Evolutionary conservation across 2,888 invertebrate species (phyloP), one percentile per base, ranked within the genome.

Genomic region (Drosophila infuscata): DNA sequence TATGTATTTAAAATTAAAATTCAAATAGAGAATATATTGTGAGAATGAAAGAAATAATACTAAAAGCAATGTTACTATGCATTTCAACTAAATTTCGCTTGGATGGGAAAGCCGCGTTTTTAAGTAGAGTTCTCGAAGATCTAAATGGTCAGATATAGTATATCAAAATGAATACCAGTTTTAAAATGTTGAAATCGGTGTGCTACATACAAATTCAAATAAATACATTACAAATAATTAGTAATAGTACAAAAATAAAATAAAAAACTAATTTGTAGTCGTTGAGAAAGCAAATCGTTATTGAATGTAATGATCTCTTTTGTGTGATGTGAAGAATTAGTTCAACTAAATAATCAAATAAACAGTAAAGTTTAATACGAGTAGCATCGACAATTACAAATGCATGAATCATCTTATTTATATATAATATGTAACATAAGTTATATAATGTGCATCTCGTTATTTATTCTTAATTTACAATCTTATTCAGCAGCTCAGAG

Each of bases 41-140:
- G 65, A 65, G 12, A 53, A 30, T 32, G 53, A 65, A 25, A 12
- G 62, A 49, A 71, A 77, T 62, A 51, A 48, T 53, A 60, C 35
- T 30, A 67, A 41, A 67, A 76, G 70, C 69, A 83, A 85, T 89
- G 81, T 79, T 88, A 35, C 71, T 68, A 79, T 71, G 83, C 83
- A 83, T 81, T 83, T 83, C 70, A 69, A 70, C 49, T 36, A 73
- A 63, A 29, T 53, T 35, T 60, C 36, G 51, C 59, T 60, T 59
- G 51, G n/a, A 43, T 30, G 54, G 11, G 17, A 46, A 32, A 25
- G 12, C 17, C 63, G 30, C 32, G 41, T 56, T 32, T 59, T 25
- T 15, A 46, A 51, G 41, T 38, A 29, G 49, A 69, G 12, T 51
- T 59, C 61, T 54, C 29, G 20, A 68, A 67, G 52, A 57, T 51